A percentile compares a stretch with the other conserved stretches of the same genome.
Evolutionary conservation across 2,797 vertebrate species (phyloP).

Genomic region (Periophthalmus magnuspinnatus): DNA sequence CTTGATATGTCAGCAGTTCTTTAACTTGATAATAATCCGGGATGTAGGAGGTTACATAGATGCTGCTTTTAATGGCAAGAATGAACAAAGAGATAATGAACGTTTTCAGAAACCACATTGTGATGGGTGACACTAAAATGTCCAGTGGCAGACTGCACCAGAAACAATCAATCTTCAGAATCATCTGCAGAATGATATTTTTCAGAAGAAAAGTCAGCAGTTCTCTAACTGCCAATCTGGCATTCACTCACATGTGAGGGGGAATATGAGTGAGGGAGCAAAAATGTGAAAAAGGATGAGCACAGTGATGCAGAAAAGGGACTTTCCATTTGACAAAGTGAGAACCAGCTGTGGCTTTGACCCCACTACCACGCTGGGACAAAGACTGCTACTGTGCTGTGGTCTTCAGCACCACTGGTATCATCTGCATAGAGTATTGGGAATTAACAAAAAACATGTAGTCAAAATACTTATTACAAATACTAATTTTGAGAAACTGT

Average conservation of each 20-base stretch:
- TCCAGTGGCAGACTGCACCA: conserved; percentile 4
- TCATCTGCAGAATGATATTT: conserved; percentile 19
- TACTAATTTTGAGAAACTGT: no score
- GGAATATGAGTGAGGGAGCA: conserved; percentile 8
- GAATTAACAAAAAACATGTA: no score
- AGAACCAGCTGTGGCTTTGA: conserved; percentile 59
- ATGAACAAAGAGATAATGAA: neutral
- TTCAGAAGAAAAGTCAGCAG: conserved; percentile 20
- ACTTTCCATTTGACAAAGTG: conserved; percentile 55
- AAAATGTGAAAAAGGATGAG: conserved; percentile 48
- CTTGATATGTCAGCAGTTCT: neutral
- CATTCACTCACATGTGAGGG: conserved; percentile 29
- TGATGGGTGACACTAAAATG: neutral
- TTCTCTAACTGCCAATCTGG: conserved; percentile 17
- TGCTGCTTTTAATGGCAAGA: neutral
- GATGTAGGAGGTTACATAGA: neutral
- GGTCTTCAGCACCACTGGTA: neutral
- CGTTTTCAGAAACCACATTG: neutral
- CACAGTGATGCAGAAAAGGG: conserved; percentile 41
- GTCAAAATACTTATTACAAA: no score
- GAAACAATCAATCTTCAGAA: conserved; percentile 14
- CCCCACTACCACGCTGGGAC: conserved; percentile 14
- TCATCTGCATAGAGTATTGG: neutral
- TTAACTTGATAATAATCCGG: neutral
- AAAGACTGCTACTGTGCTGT: conserved; percentile 24